Conservation (phyloP, 2,113 vertebrate genomes). For the Suricata suricatta region DNA sequence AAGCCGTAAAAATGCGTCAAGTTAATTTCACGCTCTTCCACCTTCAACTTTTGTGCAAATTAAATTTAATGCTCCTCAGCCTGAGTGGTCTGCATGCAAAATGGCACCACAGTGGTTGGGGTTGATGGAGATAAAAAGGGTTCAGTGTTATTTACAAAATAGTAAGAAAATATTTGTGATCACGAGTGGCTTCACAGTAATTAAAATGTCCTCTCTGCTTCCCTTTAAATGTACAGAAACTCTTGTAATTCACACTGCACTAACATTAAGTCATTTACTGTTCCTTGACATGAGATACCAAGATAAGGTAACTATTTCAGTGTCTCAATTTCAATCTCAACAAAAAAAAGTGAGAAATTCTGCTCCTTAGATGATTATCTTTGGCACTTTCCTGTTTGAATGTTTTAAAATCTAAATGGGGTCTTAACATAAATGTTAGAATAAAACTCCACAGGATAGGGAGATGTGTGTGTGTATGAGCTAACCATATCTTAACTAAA, state of each 20-base stretch:
- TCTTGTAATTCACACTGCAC: neutral
- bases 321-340: neutral
- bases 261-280: constrained; percentile 9
- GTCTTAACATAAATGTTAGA: neutral
- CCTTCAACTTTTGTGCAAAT: constrained; percentile 86
- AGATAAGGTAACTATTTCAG: neutral
- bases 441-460: neutral
- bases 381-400: neutral
- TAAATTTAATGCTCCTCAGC: constrained; percentile 85
- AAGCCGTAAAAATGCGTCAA: constrained; percentile 80
- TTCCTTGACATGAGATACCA: neutral
- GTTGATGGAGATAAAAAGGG: constrained; percentile 70
- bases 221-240: neutral
- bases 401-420: neutral
- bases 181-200: constrained; percentile 76
- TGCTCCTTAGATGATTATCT: neutral
- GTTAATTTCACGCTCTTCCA: constrained; percentile 86
- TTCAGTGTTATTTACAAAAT: constrained; percentile 79
- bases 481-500: neutral
- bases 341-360: neutral
- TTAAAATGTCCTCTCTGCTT: constrained; percentile 78
- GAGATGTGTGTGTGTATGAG: neutral
- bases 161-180: constrained; percentile 85
- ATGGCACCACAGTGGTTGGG: constrained; percentile 55
- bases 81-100: constrained; percentile 79